Conservation (phyloP, 2,113 vertebrate species). For the Callithrix jacchus region DNA sequence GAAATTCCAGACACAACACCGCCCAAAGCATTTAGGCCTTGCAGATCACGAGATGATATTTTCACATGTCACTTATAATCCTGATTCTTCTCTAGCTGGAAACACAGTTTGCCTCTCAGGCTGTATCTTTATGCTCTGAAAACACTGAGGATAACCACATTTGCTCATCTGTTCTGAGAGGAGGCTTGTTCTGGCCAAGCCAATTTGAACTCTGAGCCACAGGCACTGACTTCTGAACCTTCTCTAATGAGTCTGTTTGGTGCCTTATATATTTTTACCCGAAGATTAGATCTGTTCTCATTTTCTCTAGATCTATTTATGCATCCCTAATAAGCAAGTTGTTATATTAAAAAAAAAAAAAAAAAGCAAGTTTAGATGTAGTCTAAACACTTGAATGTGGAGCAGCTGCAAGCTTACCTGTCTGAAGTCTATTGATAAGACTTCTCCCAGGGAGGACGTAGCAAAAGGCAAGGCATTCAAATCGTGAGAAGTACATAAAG, state of each 20-base stretch:
- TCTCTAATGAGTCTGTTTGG: conserved; percentile 49
- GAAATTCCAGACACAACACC: background rate
- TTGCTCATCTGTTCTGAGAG: background rate
- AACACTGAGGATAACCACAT: background rate
- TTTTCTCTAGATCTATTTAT: conserved; percentile 69
- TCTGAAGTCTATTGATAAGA: conserved; percentile 70
- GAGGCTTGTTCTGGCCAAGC: background rate
- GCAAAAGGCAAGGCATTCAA: conserved; percentile 11
- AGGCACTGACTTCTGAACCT: background rate
- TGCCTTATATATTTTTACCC: conserved; percentile 43
- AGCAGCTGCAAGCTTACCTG: conserved; percentile 62
- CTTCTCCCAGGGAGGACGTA: conserved; percentile 42
- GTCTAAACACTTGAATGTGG: conserved; percentile 66
- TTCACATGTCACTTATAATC: background rate
- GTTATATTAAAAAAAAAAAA: background rate
- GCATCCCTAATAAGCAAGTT: conserved; percentile 73
- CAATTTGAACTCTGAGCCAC: background rate
- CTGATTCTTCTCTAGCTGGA: background rate
- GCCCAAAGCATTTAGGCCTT: background rate
- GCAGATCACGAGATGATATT: background rate
- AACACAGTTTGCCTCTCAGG: background rate
- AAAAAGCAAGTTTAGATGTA: conserved; percentile 48
- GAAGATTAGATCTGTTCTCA: conserved; percentile 72
- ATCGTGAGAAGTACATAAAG: conserved; percentile 46
- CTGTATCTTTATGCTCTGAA: background rate